Conservation (phyloP, 1,140 invertebrate genomes). For the Lepidurus packardi region DNA sequence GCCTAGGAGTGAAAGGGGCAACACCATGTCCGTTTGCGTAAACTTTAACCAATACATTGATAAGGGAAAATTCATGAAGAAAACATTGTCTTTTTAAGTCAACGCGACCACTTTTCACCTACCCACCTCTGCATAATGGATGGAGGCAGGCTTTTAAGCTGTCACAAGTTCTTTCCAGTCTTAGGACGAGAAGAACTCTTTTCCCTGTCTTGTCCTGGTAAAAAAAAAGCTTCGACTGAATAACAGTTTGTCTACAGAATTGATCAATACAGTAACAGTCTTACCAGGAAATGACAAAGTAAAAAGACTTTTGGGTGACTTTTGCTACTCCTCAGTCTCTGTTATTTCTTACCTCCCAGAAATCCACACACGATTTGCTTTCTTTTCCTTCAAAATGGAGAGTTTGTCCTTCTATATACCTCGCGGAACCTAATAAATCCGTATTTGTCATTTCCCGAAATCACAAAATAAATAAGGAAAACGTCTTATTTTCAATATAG, state of each 20-base stretch:
- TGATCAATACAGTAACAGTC: background rate
- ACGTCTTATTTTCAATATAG: background rate
- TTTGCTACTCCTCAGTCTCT: background rate
- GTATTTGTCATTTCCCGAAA: background rate
- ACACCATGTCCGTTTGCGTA: conserved; percentile 8
- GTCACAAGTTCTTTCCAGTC: background rate
- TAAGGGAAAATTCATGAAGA: background rate
- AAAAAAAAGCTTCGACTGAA: background rate
- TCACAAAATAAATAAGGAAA: too few species aligned
- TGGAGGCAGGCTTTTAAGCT: background rate
- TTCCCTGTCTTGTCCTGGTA: background rate
- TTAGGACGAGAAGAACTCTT: background rate
- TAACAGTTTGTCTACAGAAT: background rate
- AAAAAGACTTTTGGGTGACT: background rate
- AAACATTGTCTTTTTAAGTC: background rate
- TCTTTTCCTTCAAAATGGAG: too few species aligned
- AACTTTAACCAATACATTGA: background rate
- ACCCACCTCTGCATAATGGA: background rate
- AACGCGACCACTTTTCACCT: conserved; percentile 1
- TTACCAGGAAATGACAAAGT: background rate
- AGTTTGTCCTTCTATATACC: too few species aligned
- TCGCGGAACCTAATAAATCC: background rate
- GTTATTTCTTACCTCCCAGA: background rate
- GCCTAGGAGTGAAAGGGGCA: background rate
- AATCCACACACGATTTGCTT: background rate